phyloP scores from a whole-genome alignment of 2,888 invertebrate genomes.

The Amphimallon solstitiale region DNA sequence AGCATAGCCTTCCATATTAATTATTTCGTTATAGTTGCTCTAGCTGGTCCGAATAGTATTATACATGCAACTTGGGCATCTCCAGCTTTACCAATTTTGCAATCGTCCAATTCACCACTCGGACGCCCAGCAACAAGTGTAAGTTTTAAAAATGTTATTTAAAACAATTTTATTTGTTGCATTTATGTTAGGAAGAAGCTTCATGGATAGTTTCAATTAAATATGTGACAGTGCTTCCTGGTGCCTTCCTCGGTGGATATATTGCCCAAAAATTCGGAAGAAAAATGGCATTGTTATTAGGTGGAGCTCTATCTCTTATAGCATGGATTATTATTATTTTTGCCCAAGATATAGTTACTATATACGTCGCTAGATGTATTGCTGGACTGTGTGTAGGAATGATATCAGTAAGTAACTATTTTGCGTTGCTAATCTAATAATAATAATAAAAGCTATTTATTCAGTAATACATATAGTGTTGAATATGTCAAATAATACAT shows the following conservation, averaged over 20 bases:
- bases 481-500: no score
- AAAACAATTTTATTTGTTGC: neutral
- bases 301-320: constrained; percentile 65
- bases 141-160: neutral
- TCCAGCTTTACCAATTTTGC: constrained; percentile 42
- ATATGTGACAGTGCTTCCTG: constrained; percentile 67
- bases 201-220: constrained; percentile 70
- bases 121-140: constrained; percentile 39
- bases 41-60: constrained; percentile 37
- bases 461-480: no score
- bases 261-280: constrained; percentile 69
- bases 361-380: constrained; percentile 71
- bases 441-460: no score
- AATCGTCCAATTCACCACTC: constrained; percentile 43
- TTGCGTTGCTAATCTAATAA: constrained; percentile 8
- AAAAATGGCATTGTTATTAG: constrained; percentile 65
- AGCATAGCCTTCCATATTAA: no score
- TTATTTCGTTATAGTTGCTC: constrained; percentile 34
- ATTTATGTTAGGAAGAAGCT: constrained; percentile 60
- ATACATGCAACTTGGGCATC: constrained; percentile 45
- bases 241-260: constrained; percentile 67
- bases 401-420: neutral
- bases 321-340: constrained; percentile 63
- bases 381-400: constrained; percentile 78
- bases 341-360: constrained; percentile 60